phyloP scores from a whole-genome alignment of 2,113 vertebrate genomes.

The Lanius collurio region DNA sequence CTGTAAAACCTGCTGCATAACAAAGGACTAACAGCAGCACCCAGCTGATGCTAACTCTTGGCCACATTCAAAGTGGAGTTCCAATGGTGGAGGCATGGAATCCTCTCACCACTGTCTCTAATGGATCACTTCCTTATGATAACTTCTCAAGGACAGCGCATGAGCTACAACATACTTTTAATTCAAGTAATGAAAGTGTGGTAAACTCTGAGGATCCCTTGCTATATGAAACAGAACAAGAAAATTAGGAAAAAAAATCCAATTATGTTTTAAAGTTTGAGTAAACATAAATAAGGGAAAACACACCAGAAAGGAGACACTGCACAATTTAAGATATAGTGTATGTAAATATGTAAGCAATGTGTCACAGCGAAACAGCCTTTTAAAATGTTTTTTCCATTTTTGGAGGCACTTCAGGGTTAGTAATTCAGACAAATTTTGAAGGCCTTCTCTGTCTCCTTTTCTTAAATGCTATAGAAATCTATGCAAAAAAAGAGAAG shows the following conservation, averaged over 20 bases:
- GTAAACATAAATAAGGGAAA: constrained; percentile 14
- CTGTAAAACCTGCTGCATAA: neutral
- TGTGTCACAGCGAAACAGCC: neutral
- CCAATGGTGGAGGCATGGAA: neutral
- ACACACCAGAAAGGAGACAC: constrained; percentile 16
- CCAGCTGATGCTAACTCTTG: neutral
- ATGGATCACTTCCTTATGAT: neutral
- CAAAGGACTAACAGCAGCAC: neutral
- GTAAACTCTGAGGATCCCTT: constrained; percentile 38
- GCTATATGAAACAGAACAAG: neutral
- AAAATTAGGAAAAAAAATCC: neutral
- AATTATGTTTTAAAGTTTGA: neutral
- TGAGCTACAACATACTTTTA: neutral
- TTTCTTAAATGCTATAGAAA: constrained; percentile 43
- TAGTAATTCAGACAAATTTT: constrained; percentile 30
- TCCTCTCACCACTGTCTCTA: neutral
- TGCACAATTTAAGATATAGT: neutral
- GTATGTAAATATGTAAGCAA: neutral
- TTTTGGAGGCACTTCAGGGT: constrained; percentile 8
- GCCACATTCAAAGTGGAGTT: neutral
- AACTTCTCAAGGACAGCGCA: neutral
- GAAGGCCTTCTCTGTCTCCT: constrained; percentile 30
- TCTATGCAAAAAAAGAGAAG: constrained; percentile 16
- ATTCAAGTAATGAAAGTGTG: constrained; percentile 25
- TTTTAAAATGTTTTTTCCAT: neutral